Percentiles rank a stretch among this genome's conserved stretches.
Evolutionary conservation across 2,888 invertebrate genomes (phyloP).

Genomic region (Noctua fimbriata): DNA sequence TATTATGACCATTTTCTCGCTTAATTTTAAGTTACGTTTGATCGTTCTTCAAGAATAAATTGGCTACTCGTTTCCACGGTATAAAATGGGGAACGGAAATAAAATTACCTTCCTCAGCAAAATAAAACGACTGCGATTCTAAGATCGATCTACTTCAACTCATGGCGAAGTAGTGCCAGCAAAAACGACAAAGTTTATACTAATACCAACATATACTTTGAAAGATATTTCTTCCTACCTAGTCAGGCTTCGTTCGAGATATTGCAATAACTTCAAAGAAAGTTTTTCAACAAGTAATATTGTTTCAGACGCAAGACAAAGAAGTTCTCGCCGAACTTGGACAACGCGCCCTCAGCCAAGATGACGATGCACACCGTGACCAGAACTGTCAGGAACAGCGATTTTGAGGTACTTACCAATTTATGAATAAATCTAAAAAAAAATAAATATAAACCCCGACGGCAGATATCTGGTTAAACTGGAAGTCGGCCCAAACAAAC

Average conservation of each 20-base stretch:
- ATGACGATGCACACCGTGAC: conserved; percentile 79
- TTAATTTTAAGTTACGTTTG: too few relatives aligned
- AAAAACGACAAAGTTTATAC: background rate
- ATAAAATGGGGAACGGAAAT: too few relatives aligned
- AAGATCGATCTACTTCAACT: conserved; percentile 3
- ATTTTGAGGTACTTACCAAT: conserved; percentile 71
- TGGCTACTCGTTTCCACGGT: background rate
- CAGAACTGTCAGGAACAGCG: conserved; percentile 83
- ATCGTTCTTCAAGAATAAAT: background rate
- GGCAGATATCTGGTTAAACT: background rate
- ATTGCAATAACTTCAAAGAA: conserved; percentile 5
- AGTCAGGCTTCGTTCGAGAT: background rate
- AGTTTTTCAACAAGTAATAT: conserved; percentile 29
- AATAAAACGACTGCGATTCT: background rate
- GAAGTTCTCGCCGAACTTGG: conserved; percentile 76
- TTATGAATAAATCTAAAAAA: too few relatives aligned
- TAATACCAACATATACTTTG: background rate
- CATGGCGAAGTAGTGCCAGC: background rate
- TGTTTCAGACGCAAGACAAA: conserved; percentile 83
- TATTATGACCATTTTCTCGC: too few relatives aligned
- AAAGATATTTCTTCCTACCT: background rate
- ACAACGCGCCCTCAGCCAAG: conserved; percentile 67
- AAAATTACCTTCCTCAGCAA: background rate
- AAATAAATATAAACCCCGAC: too few relatives aligned
- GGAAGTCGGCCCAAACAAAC: too few relatives aligned